Evolutionary conservation across 2,113 vertebrate species (phyloP).

Genomic region (Oplegnathus fasciatus): DNA sequence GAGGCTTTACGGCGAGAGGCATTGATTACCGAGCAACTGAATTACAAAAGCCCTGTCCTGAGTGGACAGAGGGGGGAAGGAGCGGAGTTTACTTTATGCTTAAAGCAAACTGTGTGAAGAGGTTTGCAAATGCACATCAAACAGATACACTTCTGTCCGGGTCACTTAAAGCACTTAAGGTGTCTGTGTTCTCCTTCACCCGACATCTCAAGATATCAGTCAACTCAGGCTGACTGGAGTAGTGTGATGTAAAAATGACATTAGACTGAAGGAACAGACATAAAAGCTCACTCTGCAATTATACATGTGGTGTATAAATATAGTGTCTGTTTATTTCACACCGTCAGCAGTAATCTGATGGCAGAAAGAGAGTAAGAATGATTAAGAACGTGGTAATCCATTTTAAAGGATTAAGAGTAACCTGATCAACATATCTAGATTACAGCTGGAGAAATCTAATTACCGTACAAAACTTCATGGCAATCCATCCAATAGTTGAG

Average conservation of each 20-base stretch:
- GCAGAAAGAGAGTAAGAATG: not conserved
- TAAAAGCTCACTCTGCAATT: not conserved
- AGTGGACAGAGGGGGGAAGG: not conserved
- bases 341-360: not conserved
- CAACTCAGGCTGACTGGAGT: not conserved
- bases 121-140: conserved; percentile 22
- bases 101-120: not conserved
- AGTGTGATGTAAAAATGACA: not conserved
- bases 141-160: not conserved
- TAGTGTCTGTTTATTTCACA: not conserved
- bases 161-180: not conserved
- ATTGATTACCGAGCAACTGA: conserved; percentile 17
- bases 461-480: not conserved
- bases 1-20: not conserved
- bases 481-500: not conserved
- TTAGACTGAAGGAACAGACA: not conserved
- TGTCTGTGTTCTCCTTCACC: not conserved
- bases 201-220: no score
- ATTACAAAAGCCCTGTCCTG: not conserved
- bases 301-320: no score
- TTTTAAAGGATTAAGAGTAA: not conserved
- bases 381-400: not conserved
- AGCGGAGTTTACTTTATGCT: not conserved
- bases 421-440: not conserved
- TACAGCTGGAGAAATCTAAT: not conserved